These are phyloP conservation scores for Drosophila neoperkinsi DNA, from an alignment of 2,888 invertebrate species.

Conservation along the genomic window DNA sequence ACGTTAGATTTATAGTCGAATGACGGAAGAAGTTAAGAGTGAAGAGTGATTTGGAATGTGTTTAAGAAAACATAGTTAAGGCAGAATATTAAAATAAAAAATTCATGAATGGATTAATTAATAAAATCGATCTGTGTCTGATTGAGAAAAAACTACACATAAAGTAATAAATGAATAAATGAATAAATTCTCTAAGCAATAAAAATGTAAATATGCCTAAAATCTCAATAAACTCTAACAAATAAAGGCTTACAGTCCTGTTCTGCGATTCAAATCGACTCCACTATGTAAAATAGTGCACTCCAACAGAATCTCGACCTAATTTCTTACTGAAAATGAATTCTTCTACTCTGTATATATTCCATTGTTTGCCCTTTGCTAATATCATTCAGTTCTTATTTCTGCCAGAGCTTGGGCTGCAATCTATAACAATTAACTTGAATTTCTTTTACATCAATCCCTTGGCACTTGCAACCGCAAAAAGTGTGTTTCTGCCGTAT, in stretches of 20 bases:
- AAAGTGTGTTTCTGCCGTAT: background rate
- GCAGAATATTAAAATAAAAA: background rate
- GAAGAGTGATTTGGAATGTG: background rate
- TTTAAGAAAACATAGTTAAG: background rate
- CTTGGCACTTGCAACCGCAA: constrained; percentile 35
- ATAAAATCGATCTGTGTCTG: background rate
- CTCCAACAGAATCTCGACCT: background rate
- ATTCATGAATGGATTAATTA: background rate
- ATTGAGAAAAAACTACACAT: background rate
- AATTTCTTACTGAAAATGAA: background rate
- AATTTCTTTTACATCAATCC: constrained; percentile 48
- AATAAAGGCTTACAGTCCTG: background rate
- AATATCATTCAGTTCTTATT: background rate
- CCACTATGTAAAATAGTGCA: background rate
- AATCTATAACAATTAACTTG: constrained; percentile 48
- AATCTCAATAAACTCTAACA: background rate
- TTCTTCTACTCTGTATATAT: background rate
- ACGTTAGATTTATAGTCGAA: background rate
- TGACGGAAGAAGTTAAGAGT: background rate
- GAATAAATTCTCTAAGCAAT: background rate
- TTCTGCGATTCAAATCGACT: background rate
- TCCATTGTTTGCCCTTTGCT: background rate
- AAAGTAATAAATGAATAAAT: background rate
- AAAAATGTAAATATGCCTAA: background rate
- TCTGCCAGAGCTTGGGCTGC: background rate